Conservation (phyloP, 2,888 invertebrate genomes). For the Lasius fuliginosus region DNA sequence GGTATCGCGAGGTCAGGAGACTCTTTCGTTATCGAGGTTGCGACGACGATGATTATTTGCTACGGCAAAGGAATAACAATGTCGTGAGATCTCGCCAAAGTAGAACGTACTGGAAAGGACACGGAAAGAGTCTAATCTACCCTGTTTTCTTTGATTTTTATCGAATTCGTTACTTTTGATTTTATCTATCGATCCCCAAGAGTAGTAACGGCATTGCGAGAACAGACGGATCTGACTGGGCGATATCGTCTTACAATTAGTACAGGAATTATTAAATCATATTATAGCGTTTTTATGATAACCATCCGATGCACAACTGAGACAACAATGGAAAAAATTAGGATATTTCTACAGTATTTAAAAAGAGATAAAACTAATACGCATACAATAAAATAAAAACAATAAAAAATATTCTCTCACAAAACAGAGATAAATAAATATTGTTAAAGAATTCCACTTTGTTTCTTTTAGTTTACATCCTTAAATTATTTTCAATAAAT, state of each 20-base stretch:
- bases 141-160: neutral
- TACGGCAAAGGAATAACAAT: slow-evolving; percentile 38
- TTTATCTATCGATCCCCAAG: neutral
- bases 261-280: neutral
- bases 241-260: neutral
- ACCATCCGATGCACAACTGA: neutral
- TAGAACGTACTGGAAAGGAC: neutral
- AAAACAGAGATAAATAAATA: neutral
- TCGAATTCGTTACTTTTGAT: slow-evolving; percentile 11
- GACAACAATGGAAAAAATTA: neutral
- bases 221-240: neutral
- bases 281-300: neutral
- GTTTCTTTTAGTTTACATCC: neutral
- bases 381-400: neutral
- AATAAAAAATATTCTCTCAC: neutral
- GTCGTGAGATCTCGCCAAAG: slow-evolving; percentile 9
- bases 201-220: neutral
- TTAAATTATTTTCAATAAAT: neutral
- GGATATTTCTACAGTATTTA: neutral
- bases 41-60: slow-evolving; percentile 56
- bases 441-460: neutral
- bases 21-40: slow-evolving; percentile 60
- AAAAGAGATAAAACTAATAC: neutral
- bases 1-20: slow-evolving; percentile 56
- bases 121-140: neutral